Percentiles rank a stretch among this genome's conserved stretches.
phyloP scores from a whole-genome alignment of 2,797 vertebrate species.

The Danio tinwini region DNA sequence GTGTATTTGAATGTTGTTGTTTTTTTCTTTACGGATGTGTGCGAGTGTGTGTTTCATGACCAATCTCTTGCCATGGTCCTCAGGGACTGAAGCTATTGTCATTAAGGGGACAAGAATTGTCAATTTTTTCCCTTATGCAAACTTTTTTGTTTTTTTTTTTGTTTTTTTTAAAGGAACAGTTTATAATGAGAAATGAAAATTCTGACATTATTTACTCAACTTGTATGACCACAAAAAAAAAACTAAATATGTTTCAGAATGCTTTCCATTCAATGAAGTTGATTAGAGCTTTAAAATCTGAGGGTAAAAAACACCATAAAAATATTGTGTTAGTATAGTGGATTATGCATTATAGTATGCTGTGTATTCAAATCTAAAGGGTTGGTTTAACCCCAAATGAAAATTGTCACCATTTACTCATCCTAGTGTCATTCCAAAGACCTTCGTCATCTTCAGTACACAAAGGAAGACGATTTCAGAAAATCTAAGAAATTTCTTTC shows the following conservation, averaged over 20 bases:
- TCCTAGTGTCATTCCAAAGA: too few relatives aligned
- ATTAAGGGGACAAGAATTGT: constrained; percentile 34
- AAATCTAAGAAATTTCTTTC: too few relatives aligned
- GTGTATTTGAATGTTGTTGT: background rate
- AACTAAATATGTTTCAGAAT: background rate
- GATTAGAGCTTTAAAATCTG: background rate
- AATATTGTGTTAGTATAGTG: background rate
- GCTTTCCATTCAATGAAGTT: background rate
- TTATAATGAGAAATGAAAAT: background rate
- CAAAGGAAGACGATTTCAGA: too few relatives aligned
- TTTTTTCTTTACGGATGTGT: constrained; percentile 8
- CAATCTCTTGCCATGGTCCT: constrained; percentile 53
- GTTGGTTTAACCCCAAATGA: too few relatives aligned
- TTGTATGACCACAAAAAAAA: background rate
- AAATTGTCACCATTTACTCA: too few relatives aligned
- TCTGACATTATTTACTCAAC: background rate
- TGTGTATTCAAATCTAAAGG: too few relatives aligned
- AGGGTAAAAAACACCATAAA: background rate
- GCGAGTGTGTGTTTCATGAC: constrained; percentile 18
- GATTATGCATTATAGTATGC: too few relatives aligned
- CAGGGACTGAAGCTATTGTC: constrained; percentile 54
- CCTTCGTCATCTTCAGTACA: too few relatives aligned
- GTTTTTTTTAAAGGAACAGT: constrained; percentile 11
- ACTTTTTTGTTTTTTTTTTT: too few relatives aligned
- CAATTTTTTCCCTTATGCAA: constrained; percentile 32